phyloP scores from a whole-genome alignment of 92 coral and sea anemone genomes.

The Montipora capitata region DNA sequence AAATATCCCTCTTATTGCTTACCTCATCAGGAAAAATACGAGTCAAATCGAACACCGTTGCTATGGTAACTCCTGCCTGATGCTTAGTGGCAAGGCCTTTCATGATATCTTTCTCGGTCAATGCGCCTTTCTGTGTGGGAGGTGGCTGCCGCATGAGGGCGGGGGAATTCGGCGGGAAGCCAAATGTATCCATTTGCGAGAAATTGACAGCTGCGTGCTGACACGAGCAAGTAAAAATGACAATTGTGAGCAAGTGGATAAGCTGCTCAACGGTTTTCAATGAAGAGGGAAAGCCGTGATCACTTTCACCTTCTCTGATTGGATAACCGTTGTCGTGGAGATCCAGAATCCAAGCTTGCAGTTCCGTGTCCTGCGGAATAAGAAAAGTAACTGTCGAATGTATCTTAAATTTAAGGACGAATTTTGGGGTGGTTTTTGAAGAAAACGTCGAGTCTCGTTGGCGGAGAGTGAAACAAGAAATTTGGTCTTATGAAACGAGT shows the following conservation, averaged over 20 bases:
- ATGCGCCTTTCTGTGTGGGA: constrained; percentile 76
- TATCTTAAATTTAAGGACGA: no score
- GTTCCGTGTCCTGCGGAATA: constrained; percentile 67
- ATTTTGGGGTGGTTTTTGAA: no score
- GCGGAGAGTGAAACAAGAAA: no score
- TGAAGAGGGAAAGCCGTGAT: constrained; percentile 63
- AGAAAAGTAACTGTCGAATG: not conserved
- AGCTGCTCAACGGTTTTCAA: constrained; percentile 36
- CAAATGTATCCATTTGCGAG: constrained; percentile 79
- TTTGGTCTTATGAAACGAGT: no score
- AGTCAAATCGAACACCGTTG: constrained; percentile 69
- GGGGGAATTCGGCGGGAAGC: constrained; percentile 85
- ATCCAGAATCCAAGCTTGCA: constrained; percentile 74
- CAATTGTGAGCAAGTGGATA: constrained; percentile 65
- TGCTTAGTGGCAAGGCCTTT: constrained; percentile 66
- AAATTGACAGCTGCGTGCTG: constrained; percentile 91
- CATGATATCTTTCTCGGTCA: constrained; percentile 74
- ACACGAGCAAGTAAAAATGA: constrained; percentile 77
- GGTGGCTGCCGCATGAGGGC: constrained; percentile 82
- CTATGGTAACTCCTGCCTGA: constrained; percentile 76
- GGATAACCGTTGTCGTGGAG: constrained; percentile 77
- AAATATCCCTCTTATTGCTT: not conserved
- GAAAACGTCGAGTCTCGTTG: no score
- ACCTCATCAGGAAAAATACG: constrained; percentile 80
- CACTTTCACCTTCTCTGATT: constrained; percentile 64